Evolutionary conservation across 2,797 vertebrate genomes (phyloP).

Genomic region (Trichosurus vulpecula): DNA sequence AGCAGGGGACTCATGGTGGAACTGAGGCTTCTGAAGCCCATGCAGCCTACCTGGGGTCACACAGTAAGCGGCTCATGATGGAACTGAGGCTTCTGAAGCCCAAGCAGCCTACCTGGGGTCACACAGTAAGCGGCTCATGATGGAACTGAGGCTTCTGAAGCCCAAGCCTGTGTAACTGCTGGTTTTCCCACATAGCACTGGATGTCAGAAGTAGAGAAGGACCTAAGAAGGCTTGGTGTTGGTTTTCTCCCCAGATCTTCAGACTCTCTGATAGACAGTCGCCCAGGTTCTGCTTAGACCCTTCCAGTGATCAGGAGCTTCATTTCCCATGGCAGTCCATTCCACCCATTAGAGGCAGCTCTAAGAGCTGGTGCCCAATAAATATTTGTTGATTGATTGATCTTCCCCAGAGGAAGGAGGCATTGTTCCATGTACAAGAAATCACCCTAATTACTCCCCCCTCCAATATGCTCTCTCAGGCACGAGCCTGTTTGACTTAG

Average conservation of each 20-base stretch:
- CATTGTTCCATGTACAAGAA: not conserved
- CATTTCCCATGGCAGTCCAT: not conserved
- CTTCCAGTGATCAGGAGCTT: not conserved
- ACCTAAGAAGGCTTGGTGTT: not conserved
- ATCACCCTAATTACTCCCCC: constrained; percentile 53
- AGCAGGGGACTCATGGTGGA: not conserved
- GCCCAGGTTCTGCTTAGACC: not conserved
- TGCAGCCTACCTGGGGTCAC: no score
- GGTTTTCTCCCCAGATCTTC: not conserved
- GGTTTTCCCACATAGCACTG: not conserved
- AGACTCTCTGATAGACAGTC: not conserved
- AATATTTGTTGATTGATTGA: constrained; percentile 63
- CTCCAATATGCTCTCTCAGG: constrained; percentile 62
- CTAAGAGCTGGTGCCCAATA: not conserved
- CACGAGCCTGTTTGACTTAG: constrained; percentile 71
- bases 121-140: no score
- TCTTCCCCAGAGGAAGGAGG: constrained; percentile 50
- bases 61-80: no score
- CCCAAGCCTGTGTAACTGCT: not conserved
- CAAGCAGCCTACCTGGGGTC: no score
- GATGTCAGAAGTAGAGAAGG: not conserved
- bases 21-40: no score
- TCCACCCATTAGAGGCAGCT: not conserved
- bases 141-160: not conserved
- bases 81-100: no score